These are phyloP conservation scores for Nesometra sesokonis DNA, from an alignment of 35 echinoderm and acorn worm species.

Conservation along the genomic window DNA sequence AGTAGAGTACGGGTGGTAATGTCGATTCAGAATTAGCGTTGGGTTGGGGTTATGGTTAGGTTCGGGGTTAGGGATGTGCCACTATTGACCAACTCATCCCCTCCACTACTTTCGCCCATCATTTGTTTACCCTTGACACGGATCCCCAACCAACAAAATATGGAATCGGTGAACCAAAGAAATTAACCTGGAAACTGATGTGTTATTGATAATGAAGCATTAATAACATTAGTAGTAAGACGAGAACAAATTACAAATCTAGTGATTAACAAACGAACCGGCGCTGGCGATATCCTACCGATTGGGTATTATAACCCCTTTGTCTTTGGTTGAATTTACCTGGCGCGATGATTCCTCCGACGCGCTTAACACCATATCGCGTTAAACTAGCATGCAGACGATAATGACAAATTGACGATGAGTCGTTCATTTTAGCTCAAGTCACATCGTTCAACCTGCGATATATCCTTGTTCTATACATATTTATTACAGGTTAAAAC, in stretches of 20 bases:
- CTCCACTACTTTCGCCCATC: no score
- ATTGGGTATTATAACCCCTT: neutral
- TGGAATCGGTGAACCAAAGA: neutral
- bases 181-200: neutral
- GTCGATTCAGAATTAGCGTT: no score
- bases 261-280: neutral
- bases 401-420: neutral
- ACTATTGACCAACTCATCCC: no score
- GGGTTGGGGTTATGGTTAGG: no score
- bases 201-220: neutral
- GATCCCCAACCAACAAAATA: no score
- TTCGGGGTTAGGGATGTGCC: no score
- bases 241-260: neutral
- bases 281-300: neutral
- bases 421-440: neutral
- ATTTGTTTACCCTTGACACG: no score
- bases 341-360: neutral
- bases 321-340: neutral
- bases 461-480: neutral
- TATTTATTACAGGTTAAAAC: neutral
- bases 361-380: neutral
- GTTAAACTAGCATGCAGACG: neutral
- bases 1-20: no score
- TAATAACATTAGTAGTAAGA: neutral
- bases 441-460: neutral